Evolutionary conservation across 2,888 invertebrate species (phyloP).

Genomic region (Chrysotoxum bicinctum): DNA sequence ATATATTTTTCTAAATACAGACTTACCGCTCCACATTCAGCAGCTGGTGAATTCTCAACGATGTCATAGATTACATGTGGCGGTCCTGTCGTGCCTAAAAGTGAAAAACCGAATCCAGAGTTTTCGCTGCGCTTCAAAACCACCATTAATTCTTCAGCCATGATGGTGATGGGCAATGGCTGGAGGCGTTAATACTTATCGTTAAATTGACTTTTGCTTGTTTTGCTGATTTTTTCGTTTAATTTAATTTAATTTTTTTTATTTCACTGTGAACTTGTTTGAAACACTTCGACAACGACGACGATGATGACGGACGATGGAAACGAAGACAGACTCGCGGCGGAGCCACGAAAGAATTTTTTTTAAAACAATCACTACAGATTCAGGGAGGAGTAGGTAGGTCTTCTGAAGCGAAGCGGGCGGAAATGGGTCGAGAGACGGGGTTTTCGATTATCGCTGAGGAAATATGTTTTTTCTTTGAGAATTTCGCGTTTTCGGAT

Average conservation of each 20-base stretch:
- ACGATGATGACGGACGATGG: conserved; percentile 22
- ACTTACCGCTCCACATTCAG: conserved; percentile 86
- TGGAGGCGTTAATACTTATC: conserved; percentile 54
- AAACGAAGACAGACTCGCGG: conserved; percentile 16
- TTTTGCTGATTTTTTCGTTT: conserved; percentile 6
- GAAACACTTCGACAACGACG: conserved; percentile 41
- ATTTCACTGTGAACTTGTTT: conserved; percentile 66
- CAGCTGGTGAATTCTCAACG: conserved; percentile 95
- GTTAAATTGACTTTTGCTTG: conserved; percentile 38
- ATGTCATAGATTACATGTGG: conserved; percentile 97
- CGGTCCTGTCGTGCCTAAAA: conserved; percentile 94
- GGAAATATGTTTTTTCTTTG: conserved; percentile 23
- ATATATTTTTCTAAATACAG: conserved; percentile 5
- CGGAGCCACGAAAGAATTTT: conserved; percentile 39
- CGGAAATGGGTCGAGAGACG: conserved; percentile 5
- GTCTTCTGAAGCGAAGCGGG: conserved; percentile 16
- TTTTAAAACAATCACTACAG: conserved; percentile 54
- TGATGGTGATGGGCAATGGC: conserved; percentile 78
- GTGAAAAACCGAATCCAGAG: conserved; percentile 94
- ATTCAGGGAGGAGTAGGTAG: neutral
- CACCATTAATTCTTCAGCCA: conserved; percentile 95
- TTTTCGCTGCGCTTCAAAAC: conserved; percentile 93
- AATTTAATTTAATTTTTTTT: conserved; percentile 27
- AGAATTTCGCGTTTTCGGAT: conserved; percentile 38
- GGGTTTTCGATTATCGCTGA: conserved; percentile 30